Conservation (phyloP, 2,797 vertebrate species). For the Leptodactylus fallax region DNA sequence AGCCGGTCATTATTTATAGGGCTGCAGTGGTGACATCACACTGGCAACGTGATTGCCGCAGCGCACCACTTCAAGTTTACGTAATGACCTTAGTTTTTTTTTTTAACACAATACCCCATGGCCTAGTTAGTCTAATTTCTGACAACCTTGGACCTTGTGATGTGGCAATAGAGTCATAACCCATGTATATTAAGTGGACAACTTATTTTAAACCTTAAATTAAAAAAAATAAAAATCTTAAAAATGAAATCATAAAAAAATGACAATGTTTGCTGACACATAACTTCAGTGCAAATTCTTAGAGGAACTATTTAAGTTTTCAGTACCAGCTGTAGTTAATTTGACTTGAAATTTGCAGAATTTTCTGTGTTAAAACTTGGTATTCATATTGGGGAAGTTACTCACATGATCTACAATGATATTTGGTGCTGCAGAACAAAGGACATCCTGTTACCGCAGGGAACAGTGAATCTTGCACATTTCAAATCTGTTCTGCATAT, state of each 20-base stretch:
- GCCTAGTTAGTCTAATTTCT: too few relatives aligned
- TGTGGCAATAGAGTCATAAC: too few relatives aligned
- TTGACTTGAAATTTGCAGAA: neutral
- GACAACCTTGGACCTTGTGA: too few relatives aligned
- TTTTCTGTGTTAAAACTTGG: neutral
- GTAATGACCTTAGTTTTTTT: too few relatives aligned
- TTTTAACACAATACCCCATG: too few relatives aligned
- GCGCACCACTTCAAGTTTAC: too few relatives aligned
- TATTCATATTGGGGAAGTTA: neutral
- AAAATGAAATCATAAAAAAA: neutral
- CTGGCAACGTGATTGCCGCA: too few relatives aligned
- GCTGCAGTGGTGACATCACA: too few relatives aligned
- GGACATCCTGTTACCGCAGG: neutral
- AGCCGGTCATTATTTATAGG: too few relatives aligned
- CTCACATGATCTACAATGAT: neutral
- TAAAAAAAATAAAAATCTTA: neutral
- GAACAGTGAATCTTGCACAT: neutral
- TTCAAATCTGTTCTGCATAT: neutral
- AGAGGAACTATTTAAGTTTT: neutral
- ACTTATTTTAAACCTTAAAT: neutral
- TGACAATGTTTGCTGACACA: slow-evolving; percentile 28
- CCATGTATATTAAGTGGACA: neutral
- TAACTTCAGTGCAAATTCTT: slow-evolving; percentile 44
- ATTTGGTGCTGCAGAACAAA: slow-evolving; percentile 2
- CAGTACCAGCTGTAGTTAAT: neutral